Evolutionary conservation across 2,113 vertebrate species (phyloP), one percentile per base, ranked within the genome.

Genomic region (Solenodon paradoxus): DNA sequence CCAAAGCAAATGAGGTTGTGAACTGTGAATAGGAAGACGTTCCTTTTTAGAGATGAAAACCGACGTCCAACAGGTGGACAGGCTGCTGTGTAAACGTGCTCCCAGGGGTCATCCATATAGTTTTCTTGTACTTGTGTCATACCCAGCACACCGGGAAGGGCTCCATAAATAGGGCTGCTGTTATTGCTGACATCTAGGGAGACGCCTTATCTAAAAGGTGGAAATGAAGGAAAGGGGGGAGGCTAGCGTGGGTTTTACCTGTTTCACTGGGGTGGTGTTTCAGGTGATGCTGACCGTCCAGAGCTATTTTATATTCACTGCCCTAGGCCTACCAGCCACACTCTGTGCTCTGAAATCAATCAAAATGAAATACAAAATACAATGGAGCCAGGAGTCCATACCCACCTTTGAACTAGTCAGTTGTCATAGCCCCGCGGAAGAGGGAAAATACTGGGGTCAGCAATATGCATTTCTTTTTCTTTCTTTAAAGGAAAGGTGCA

Each of bases 61-160:
- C 10, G 35, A 49, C 55, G 55, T 19, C 81, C 55, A 64, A 57
- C 72, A 95, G 7, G 68, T 32, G 57, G 64, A 24, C 59, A 15
- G 69, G 30, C 49, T n/a, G 40, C 75, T 45, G 24, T 24, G 0
- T 15, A 30, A 10, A 8, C 4, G 63, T 28, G 3, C n/a, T 51
- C 10, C 1, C 4, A 1, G 51, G 26, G 45, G 9, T n/a, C 16
- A n/a, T 28, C 68, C 9, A 13, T 32, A 11, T n/a, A 15, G 7
- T 45, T 28, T 38, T 30, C 40, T 47, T 16, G 40, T 35, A 5
- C 10, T 17, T 22, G 17, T 17, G 40, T n/a, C 15, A 83, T 5
- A 28, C 28, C 2, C 17, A 40, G 11, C 20, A 7, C 19, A 20
- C 0, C 0, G 30, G 24, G 30, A 68, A 5, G 0, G 0, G n/a